Evolutionary conservation across 2,113 vertebrate genomes (phyloP).

Genomic region (Cynoglossus semilaevis): DNA sequence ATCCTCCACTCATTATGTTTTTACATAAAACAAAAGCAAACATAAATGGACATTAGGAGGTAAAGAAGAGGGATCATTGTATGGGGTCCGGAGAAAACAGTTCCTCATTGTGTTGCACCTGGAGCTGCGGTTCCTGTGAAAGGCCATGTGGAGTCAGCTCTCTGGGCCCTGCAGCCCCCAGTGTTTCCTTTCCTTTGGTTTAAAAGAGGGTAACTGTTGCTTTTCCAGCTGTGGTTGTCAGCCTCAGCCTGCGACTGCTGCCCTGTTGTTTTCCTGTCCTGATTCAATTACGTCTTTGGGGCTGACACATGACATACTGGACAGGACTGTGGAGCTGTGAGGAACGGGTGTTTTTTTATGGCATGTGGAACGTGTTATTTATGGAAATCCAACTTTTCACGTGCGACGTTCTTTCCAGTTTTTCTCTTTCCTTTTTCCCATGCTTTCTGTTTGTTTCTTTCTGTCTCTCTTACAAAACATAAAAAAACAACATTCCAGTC

Average conservation of each 20-base stretch:
- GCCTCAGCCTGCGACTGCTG: slow-evolving; percentile 34
- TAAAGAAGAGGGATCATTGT: background rate
- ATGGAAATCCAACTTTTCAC: slow-evolving; percentile 39
- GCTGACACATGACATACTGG: slow-evolving; percentile 40
- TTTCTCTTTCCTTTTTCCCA: slow-evolving; percentile 1
- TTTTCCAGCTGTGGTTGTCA: slow-evolving; percentile 78
- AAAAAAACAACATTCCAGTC: too few relatives aligned
- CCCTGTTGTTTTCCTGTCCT: slow-evolving; percentile 51
- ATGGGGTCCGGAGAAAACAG: background rate
- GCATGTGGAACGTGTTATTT: slow-evolving; percentile 56
- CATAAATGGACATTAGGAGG: background rate
- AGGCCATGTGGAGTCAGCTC: slow-evolving; percentile 39
- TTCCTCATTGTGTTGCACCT: slow-evolving; percentile 33
- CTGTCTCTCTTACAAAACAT: too few relatives aligned
- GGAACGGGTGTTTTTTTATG: slow-evolving; percentile 30
- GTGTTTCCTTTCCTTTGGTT: slow-evolving; percentile 46
- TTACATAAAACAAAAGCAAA: slow-evolving; percentile 11
- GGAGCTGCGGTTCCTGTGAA: slow-evolving; percentile 37
- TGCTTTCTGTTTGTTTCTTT: too few relatives aligned
- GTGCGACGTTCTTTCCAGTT: slow-evolving; percentile 9
- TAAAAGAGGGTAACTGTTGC: slow-evolving; percentile 62
- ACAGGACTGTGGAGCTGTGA: slow-evolving; percentile 24
- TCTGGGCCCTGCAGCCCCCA: slow-evolving; percentile 26
- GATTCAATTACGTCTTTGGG: slow-evolving; percentile 56
- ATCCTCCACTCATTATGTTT: slow-evolving; percentile 10